Base-by-base conservation (phyloP, 2,113 vertebrate genomes). In the Misgurnus anguillicaudatus region DNA sequence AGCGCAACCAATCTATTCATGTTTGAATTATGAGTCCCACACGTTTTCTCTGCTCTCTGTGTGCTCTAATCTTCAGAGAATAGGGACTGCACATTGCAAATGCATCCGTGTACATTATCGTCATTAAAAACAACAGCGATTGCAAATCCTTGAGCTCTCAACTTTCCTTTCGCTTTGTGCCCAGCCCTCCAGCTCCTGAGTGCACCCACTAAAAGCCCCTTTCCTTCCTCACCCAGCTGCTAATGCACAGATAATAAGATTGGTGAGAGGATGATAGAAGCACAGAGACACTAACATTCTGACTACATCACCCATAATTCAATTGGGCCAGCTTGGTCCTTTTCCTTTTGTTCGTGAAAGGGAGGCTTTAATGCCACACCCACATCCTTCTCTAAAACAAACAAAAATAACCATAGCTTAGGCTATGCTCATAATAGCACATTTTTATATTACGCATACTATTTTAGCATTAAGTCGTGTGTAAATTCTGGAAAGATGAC, bases 281-380 rank as follows among this genome's bases (percentile, higher is more conserved):
- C 88, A 89, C 85, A 86, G 93, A 93, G 93, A 94, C 93, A 94
- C 93, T 95, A 89, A 90, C 92, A 90, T 95, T 95, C 91, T 93
- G 94, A 94, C 92, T 92, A 95, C 92, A 96, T 96, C 94, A 94
- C 93, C 87, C 91, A 91, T 97, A 97, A 99, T 96, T 96, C 93
- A 90, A 96, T 99, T 95, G 92, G 90, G 91, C 93, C 92, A 90
- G 92, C 90, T 91, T 88, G 86, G 86, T 87, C 14, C 47, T 70
- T 70, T 83, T 85, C 65, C 70, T 78, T 78, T 80, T 85, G 70
- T 80, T 83, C 71, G 36, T 13, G 61, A 70, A 47, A 53, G 4
- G 41, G n/a, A 63, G 38, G 58, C 65, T 75, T 83, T 75, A 78
- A 75, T 42, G 66, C 51, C 60, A 72, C 41, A 62, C 64, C 60